Evolutionary conservation across 2,888 invertebrate species (phyloP), one percentile per base, ranked within the genome.

Genomic region (Seira musarum): DNA sequence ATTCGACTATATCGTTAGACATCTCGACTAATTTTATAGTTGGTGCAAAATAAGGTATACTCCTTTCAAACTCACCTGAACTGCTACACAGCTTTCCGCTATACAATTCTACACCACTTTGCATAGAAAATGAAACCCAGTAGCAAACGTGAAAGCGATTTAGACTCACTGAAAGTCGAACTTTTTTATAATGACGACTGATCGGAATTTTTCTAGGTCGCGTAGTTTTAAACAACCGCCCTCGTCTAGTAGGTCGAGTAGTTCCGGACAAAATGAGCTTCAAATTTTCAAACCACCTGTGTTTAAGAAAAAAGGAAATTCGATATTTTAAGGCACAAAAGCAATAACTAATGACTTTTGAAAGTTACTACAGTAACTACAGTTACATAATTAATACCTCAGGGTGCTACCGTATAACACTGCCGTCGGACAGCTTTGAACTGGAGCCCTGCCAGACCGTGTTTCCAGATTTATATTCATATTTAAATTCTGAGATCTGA

Each of bases 51-150:
- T 49, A 2, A n/a, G 24, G 17, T n/a, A 25, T 49, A 13, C 30
- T 30, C 30, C 2, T 30, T 30, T 8, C 30, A 30, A 2, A 30
- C 30, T 30, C 85, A 90, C 90, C 91, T 21, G 95, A 94, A 87
- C 94, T 94, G 82, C 94, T 94, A 0, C 94, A 94, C 15, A 96
- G 93, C 8, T 95, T 91, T 1, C 93, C 94, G 0, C 96, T 95
- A 3, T 93, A 92, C 82, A 96, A 90, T 89, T 96, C 96, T 82
- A 96, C 94, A 0, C 98, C 98, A 82, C 96, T 93, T 88, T 97
- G 97, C 91, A 96, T 94, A 0, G 97, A 96, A 87, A 96, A 98
- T 0, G 98, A 98, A 92, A 98, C 97, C 99, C 98, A 99, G 90
- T 99, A 99, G 88, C 94, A 94, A 8, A 97, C 90, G 83, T 90